Conservation (phyloP, 2,888 invertebrate species). For the Drosophila quinaria region DNA sequence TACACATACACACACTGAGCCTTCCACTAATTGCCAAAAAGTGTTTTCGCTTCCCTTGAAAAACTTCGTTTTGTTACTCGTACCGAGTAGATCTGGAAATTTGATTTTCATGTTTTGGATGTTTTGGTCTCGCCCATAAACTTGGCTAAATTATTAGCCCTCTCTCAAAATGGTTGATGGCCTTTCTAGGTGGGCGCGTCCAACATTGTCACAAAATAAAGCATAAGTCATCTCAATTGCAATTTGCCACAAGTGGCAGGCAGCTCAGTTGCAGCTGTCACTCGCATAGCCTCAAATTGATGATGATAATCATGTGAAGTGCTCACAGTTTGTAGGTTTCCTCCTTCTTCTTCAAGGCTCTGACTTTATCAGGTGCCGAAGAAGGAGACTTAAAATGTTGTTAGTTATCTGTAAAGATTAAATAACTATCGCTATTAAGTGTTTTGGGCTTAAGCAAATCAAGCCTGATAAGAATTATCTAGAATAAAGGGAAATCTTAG, state of each 20-base stretch:
- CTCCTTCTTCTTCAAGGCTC: not conserved
- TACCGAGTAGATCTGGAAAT: conserved; percentile 47
- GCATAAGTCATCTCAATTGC: conserved; percentile 51
- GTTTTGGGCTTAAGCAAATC: no score
- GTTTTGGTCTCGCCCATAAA: conserved; percentile 61
- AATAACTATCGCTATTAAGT: not conserved
- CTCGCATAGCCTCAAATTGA: conserved; percentile 23
- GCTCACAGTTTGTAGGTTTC: not conserved
- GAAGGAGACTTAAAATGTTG: not conserved
- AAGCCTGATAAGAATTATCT: no score
- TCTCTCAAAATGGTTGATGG: conserved; percentile 22
- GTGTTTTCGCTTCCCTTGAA: conserved; percentile 36
- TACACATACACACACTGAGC: conserved; percentile 1
- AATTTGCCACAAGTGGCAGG: conserved; percentile 50
- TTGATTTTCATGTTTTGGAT: conserved; percentile 79
- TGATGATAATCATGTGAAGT: conserved; percentile 27
- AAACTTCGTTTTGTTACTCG: conserved; percentile 5
- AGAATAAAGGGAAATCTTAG: no score
- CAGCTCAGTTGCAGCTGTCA: conserved; percentile 40
- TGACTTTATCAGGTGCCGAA: conserved; percentile 29
- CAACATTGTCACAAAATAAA: conserved; percentile 49
- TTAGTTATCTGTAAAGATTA: not conserved
- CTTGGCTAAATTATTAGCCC: conserved; percentile 39
- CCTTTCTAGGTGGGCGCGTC: conserved; percentile 33
- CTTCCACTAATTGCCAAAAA: conserved; percentile 61